These are phyloP conservation scores for Norana najaformis DNA, from an alignment of 2,888 invertebrate genomes.

Conservation along the genomic window DNA sequence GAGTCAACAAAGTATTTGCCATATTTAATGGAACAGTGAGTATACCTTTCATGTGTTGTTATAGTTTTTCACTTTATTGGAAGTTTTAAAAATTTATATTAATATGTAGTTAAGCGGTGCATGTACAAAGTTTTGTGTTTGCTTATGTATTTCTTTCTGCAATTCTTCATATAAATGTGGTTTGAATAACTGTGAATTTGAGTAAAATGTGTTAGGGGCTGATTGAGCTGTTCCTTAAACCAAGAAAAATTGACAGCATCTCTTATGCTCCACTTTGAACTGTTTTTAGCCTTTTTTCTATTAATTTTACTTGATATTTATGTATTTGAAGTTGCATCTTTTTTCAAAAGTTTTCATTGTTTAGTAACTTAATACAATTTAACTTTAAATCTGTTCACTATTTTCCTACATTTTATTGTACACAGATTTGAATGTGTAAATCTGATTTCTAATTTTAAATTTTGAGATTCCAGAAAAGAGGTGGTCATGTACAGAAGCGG, in stretches of 20 bases:
- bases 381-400: background rate
- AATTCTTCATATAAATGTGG: background rate
- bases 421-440: background rate
- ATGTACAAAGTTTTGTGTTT: background rate
- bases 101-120: background rate
- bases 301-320: background rate
- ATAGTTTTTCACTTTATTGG: background rate
- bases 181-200: background rate
- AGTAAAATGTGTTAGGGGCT: no score
- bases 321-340: background rate
- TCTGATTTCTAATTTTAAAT: background rate
- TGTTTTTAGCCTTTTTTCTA: background rate
- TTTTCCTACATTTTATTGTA: background rate
- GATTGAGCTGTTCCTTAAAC: background rate
- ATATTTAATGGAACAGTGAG: conserved; percentile 37
- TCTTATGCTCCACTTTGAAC: background rate
- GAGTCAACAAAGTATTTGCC: conserved; percentile 36
- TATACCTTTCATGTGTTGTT: background rate
- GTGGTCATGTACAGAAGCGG: conserved; percentile 27
- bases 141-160: background rate
- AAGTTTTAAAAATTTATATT: conserved; percentile 3
- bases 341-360: background rate
- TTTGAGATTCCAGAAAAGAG: conserved; percentile 32
- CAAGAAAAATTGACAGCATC: background rate
- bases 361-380: background rate